phyloP scores from a whole-genome alignment of 1,140 invertebrate genomes.

The Sycophaga agraensis region DNA sequence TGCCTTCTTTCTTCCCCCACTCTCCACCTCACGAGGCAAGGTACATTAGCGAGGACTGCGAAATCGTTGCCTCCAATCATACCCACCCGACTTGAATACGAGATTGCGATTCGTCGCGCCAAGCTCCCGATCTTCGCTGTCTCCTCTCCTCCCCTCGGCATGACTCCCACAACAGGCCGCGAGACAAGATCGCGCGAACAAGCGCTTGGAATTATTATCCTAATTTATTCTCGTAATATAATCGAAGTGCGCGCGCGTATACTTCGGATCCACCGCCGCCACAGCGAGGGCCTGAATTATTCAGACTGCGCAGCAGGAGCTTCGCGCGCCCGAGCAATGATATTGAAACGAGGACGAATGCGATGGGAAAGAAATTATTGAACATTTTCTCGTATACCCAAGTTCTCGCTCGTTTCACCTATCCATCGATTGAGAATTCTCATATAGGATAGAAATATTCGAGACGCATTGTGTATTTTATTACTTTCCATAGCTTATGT shows the following conservation, averaged over 20 bases:
- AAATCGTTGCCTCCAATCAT: slow-evolving; percentile 35
- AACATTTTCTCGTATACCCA: background rate
- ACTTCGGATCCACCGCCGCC: background rate
- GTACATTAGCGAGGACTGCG: slow-evolving; percentile 40
- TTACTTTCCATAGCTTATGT: no score
- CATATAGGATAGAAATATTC: no score
- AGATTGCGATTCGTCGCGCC: background rate
- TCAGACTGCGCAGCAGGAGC: slow-evolving; percentile 1
- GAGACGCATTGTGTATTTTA: no score
- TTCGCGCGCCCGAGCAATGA: slow-evolving; percentile 22
- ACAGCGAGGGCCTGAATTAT: slow-evolving; percentile 27
- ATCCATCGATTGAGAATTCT: background rate
- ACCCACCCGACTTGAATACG: slow-evolving; percentile 14
- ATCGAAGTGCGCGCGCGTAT: background rate
- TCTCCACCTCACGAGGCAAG: slow-evolving; percentile 26
- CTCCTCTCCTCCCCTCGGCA: background rate
- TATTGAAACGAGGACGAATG: slow-evolving; percentile 23
- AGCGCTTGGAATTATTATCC: slow-evolving; percentile 22
- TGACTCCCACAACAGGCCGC: no score
- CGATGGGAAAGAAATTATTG: slow-evolving; percentile 21
- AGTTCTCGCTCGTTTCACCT: no score
- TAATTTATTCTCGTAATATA: slow-evolving; percentile 27
- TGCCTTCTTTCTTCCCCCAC: background rate
- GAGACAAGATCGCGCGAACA: background rate
- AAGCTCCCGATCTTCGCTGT: background rate